Evolutionary conservation across 1,140 invertebrate species (phyloP), one percentile per base, ranked within the genome.

Genomic region (Eciton burchellii): DNA sequence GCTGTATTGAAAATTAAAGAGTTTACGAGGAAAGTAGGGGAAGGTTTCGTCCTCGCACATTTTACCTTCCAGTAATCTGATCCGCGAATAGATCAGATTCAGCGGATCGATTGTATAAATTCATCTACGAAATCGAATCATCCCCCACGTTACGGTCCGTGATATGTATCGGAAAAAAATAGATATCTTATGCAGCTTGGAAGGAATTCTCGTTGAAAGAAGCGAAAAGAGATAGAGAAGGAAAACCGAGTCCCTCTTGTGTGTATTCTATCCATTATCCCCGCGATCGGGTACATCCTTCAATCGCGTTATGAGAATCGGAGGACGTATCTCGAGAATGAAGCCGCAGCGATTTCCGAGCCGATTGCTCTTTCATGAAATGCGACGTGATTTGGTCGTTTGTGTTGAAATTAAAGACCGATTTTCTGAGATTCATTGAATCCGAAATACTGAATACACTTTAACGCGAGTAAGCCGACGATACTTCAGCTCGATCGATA

Each of bases 221-320:
- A 70, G 68, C 35, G 54, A 77, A 85, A 76, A 52, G 62, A 77
- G 62, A n/a, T n/a, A 54, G 4, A 49, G 12, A 41, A 54, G 9
- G 45, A 70, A 62, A 66, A 35, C 68, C 35, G 65, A 57, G 19
- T 57, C 35, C 14, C 29, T n/a, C 21, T 41, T 24, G 21, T 52
- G 16, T n/a, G n/a, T n/a, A n/a, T 47, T 43, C 70, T 43, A 14
- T 72, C n/a, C n/a, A 73, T 72, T 65, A 76, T 76, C 47, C 73
- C 47, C 8, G 16, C 57, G 57, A 62, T 72, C 54, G 66, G 62
- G 45, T 76, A 54, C 47, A 65, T 45, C 59, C 47, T 76, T 65
- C 73, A 65, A 54, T 76, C 59, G 60, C 73, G 73, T 76, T 65
- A 76, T 76, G 59, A 76, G 45, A 76, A 24, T 76, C 47, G 68